phyloP scores from a whole-genome alignment of 2,113 vertebrate species.

The Phrynosoma platyrhinos region DNA sequence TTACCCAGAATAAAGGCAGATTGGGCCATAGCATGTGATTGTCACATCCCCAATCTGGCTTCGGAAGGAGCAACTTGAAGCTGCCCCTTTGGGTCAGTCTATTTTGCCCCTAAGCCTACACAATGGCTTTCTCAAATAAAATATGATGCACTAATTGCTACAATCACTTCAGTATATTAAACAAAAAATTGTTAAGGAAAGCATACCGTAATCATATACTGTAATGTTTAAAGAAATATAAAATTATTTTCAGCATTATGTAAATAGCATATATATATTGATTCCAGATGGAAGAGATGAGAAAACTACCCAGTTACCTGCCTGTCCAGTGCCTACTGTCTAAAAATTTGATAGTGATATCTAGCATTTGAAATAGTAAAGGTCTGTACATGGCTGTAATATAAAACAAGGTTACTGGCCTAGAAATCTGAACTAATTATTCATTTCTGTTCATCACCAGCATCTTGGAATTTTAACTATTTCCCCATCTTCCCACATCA shows the following conservation, averaged over 20 bases:
- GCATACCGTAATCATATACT: background rate
- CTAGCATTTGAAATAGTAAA: background rate
- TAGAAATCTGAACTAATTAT: slow-evolving; percentile 7
- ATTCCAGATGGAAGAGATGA: background rate
- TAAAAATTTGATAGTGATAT: background rate
- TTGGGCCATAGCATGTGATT: too few species aligned
- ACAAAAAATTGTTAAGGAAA: slow-evolving; percentile 14
- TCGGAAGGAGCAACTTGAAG: too few species aligned
- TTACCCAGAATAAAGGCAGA: too few species aligned
- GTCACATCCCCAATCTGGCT: too few species aligned
- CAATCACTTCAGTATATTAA: slow-evolving; percentile 8
- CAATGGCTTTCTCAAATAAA: background rate
- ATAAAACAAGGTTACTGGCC: background rate
- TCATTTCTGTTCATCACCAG: background rate
- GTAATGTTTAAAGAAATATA: background rate
- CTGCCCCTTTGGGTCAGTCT: too few species aligned
- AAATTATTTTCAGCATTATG: background rate
- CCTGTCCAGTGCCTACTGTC: background rate
- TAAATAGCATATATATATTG: background rate
- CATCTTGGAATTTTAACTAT: background rate
- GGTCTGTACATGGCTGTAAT: background rate
- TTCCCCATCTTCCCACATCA: background rate
- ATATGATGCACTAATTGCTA: background rate
- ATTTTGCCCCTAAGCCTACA: too few species aligned
- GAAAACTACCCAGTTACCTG: background rate